phyloP scores from a whole-genome alignment of 37 sponge, comb jelly and placozoan species.

The Amphimedon queenslandica region DNA sequence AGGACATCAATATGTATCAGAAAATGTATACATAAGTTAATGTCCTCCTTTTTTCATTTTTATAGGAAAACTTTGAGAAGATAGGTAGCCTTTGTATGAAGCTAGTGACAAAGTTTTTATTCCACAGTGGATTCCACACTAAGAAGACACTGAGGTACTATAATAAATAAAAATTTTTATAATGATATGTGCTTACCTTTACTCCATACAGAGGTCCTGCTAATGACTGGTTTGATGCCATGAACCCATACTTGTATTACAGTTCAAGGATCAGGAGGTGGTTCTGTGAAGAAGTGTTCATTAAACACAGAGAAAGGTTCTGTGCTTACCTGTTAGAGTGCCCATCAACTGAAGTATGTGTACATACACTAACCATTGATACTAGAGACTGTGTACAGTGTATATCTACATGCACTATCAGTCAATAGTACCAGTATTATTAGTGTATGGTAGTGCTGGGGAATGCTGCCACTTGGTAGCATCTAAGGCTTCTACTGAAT shows the following conservation, averaged over 20 bases:
- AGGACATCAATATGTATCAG: no score
- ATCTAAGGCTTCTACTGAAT: no score
- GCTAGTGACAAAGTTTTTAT: conserved; percentile 76
- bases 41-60: no score
- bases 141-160: conserved; percentile 74
- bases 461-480: no score
- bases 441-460: no score
- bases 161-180: background rate
- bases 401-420: no score
- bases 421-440: no score
- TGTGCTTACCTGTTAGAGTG: conserved; percentile 93
- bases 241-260: conserved; percentile 57
- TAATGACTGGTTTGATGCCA: conserved; percentile 83
- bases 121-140: conserved; percentile 84
- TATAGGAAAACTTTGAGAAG: conserved; percentile 54
- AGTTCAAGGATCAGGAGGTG: conserved; percentile 69
- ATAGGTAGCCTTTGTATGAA: conserved; percentile 70
- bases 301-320: conserved; percentile 69
- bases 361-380: no score
- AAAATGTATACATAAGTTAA: no score
- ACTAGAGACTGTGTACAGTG: no score
- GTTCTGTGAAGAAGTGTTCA: conserved; percentile 89
- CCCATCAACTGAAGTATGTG: conserved; percentile 92
- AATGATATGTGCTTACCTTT: background rate
- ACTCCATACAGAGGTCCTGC: conserved; percentile 60